phyloP scores from a whole-genome alignment of 2,113 vertebrate species.

The Eolophus roseicapilla region DNA sequence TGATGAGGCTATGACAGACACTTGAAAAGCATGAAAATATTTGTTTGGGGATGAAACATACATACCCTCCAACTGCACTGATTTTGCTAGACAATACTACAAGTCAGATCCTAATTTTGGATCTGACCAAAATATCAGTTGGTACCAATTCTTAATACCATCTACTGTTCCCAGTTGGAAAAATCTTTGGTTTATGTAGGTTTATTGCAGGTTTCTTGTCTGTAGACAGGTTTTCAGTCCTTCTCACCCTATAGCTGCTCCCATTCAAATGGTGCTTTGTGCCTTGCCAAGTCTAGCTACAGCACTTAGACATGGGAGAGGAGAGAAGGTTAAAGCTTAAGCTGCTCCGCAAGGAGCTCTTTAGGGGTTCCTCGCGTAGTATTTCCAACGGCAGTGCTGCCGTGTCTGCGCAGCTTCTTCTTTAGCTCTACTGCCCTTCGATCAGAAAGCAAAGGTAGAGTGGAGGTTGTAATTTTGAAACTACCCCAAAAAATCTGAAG shows the following conservation, averaged over 20 bases:
- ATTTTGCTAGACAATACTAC: constrained; percentile 16
- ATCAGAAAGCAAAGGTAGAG: constrained; percentile 3
- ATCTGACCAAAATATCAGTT: constrained; percentile 69
- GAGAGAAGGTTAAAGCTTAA: background rate
- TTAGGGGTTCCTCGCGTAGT: background rate
- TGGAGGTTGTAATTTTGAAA: background rate
- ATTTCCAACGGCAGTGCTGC: background rate
- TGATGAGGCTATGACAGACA: constrained; percentile 66
- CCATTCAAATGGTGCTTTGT: background rate
- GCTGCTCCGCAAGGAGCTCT: background rate
- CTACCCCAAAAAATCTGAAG: background rate
- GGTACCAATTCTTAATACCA: constrained; percentile 10
- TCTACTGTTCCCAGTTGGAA: background rate
- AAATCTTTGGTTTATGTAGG: background rate
- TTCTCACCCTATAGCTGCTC: constrained; percentile 9
- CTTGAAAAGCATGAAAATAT: constrained; percentile 62
- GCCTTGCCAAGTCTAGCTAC: background rate
- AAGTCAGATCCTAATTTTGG: constrained; percentile 34
- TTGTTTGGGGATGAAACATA: constrained; percentile 62
- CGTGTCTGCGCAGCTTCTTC: background rate
- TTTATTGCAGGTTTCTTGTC: constrained; percentile 5
- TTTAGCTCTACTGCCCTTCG: background rate
- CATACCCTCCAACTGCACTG: constrained; percentile 54
- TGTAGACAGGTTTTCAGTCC: constrained; percentile 6
- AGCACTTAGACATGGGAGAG: background rate